A percentile compares a stretch with the other conserved stretches of the same genome.
Evolutionary conservation across 2,113 vertebrate species (phyloP).

Genomic region (Motacilla alba): DNA sequence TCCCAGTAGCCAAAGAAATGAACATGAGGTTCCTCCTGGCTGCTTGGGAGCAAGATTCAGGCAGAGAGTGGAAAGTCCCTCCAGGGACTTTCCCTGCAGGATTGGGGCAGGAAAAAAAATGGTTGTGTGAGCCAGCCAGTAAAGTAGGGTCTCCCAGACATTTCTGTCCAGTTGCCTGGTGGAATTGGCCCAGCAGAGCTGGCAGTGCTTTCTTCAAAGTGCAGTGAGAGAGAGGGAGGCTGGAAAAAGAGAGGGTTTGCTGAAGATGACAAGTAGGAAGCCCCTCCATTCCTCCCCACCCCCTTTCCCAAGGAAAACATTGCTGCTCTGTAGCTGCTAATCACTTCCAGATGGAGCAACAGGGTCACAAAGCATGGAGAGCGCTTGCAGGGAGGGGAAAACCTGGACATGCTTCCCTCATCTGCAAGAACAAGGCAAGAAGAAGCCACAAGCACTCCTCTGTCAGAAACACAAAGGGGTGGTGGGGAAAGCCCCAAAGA

Average conservation of each 20-base stretch:
- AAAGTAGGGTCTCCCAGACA: background rate
- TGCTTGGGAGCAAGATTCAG: background rate
- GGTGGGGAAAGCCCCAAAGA: background rate
- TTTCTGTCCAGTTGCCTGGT: background rate
- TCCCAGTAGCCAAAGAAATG: background rate
- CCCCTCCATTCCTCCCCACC: background rate
- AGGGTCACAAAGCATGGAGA: background rate
- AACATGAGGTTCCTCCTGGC: background rate
- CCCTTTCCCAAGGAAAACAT: background rate
- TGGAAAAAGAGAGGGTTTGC: background rate
- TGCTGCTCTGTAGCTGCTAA: background rate
- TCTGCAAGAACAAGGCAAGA: background rate
- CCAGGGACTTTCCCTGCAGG: background rate
- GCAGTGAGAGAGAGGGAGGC: rapidly evolving
- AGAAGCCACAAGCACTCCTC: background rate
- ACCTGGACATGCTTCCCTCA: background rate
- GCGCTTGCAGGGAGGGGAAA: background rate
- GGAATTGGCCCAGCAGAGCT: background rate
- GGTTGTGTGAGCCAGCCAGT: background rate
- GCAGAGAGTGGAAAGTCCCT: background rate
- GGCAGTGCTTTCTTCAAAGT: background rate
- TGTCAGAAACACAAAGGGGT: background rate
- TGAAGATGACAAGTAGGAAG: background rate
- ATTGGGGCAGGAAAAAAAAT: background rate
- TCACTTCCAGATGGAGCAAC: conserved; percentile 42